Evolutionary conservation across 2,113 vertebrate species (phyloP), one percentile per base, ranked within the genome.

Genomic region (Himantopus leucocephalus): DNA sequence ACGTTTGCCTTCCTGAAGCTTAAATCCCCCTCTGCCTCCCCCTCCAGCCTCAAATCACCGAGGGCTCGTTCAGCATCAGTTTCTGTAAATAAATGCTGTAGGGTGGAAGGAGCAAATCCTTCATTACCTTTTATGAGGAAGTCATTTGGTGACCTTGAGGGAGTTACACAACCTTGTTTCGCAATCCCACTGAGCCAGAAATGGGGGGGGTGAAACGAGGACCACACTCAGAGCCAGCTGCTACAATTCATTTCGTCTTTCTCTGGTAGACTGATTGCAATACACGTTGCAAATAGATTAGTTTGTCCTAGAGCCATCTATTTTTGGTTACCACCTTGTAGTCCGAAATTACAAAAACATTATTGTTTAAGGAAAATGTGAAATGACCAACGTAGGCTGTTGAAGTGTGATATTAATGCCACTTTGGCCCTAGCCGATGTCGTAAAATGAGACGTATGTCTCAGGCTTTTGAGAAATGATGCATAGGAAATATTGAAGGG

Each of bases 81-180:
- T 87, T 85, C 92, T 58, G 55, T 37, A 88, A 92, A 94, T 90
- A 74, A 93, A 37, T 13, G n/a, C 4, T 16, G 35, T 2, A 30
- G 71, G 81, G 71, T 83, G 85, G 85, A 90, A n/a, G 45, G 34
- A 89, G 18, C 41, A 94, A 96, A 96, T 96, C 90, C 96, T 92
- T 94, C 92, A 92, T 88, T 93, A 77, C 95, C 93, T 96, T 90
- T 84, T 1, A 34, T 20, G 75, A 90, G 73, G 10, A 50, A 34
- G 59, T 94, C 80, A 13, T 91, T 29, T 76, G 62, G 55, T 87
- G 91, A 91, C 96, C 95, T 95, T 96, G 91, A 22, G 18, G 56
- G 9, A 73, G 91, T 87, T 95, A 92, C 80, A 92, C 91, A 91
- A 94, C 79, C 92, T 88, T 3, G 47, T 62, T 92, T 78, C 7